A percentile compares a stretch with the other conserved stretches of the same genome.
These are phyloP conservation scores for Podarcis lilfordi DNA, from an alignment of 2,797 vertebrate genomes.

Conservation along the genomic window DNA sequence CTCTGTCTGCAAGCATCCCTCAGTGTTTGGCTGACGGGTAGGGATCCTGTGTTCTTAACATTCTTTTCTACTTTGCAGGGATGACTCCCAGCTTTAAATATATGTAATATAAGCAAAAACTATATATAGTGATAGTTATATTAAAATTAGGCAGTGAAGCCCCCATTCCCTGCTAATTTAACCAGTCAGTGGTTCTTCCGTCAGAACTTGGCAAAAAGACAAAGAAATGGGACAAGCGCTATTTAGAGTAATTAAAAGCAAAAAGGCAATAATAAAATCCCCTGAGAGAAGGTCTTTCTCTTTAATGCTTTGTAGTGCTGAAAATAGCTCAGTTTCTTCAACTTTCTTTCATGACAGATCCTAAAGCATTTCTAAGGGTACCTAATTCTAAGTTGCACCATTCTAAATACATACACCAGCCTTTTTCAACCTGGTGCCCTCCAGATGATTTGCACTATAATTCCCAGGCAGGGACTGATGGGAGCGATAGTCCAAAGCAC, in stretches of 20 bases:
- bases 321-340: conserved; percentile 27
- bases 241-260: conserved; percentile 52
- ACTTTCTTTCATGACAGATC: conserved; percentile 36
- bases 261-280: conserved; percentile 51
- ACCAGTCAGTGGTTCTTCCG: conserved; percentile 43
- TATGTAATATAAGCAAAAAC: not conserved
- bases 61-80: not conserved
- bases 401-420: conserved; percentile 6
- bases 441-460: too few species aligned
- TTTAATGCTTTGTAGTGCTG: conserved; percentile 36
- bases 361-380: conserved; percentile 40
- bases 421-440: too few species aligned
- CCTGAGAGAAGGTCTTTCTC: conserved; percentile 8
- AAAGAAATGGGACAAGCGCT: conserved; percentile 43
- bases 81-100: not conserved
- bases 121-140: not conserved
- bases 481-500: too few species aligned
- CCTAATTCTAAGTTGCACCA: conserved; percentile 20
- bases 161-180: conserved; percentile 42
- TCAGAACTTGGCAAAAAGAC: conserved; percentile 58
- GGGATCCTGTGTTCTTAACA: conserved; percentile 17
- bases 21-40: not conserved
- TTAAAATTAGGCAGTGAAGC: conserved; percentile 3
- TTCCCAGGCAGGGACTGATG: too few species aligned
- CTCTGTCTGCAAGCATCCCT: not conserved